Evolutionary conservation across 2,888 invertebrate species (phyloP).

Genomic region (Drosophila neoperkinsi): DNA sequence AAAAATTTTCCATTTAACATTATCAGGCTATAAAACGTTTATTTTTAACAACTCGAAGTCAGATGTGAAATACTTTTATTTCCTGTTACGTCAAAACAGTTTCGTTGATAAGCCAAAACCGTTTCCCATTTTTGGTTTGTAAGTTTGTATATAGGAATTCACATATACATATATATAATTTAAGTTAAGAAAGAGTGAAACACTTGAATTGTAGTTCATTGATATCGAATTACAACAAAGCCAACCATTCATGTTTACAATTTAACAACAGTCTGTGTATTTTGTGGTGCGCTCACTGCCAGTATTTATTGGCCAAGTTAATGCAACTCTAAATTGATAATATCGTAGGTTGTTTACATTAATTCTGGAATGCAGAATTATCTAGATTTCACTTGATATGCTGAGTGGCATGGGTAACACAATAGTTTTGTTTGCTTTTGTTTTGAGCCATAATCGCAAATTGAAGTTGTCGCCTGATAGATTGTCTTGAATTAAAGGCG

Average conservation of each 20-base stretch:
- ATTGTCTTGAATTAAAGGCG: slow-evolving; percentile 60
- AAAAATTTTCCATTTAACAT: background rate
- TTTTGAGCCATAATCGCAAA: slow-evolving; percentile 52
- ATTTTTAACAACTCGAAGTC: background rate
- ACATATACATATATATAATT: background rate
- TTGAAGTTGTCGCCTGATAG: slow-evolving; percentile 63
- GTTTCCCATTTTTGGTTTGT: background rate
- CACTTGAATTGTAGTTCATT: background rate
- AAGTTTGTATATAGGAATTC: background rate
- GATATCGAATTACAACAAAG: slow-evolving; percentile 5
- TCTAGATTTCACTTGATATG: slow-evolving; percentile 44
- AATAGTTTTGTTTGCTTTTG: slow-evolving; percentile 12
- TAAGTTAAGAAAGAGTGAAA: background rate
- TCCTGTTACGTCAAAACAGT: background rate
- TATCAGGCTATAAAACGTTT: background rate
- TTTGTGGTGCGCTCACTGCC: background rate
- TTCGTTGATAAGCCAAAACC: background rate
- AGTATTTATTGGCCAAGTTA: background rate
- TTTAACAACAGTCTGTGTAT: background rate
- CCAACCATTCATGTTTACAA: background rate
- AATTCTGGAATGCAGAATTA: slow-evolving; percentile 30
- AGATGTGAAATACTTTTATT: background rate
- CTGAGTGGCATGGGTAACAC: slow-evolving; percentile 6
- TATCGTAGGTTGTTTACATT: background rate
- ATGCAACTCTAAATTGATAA: background rate